phyloP scores from a whole-genome alignment of 2,113 vertebrate species.

The Apistogramma diplotaenia region DNA sequence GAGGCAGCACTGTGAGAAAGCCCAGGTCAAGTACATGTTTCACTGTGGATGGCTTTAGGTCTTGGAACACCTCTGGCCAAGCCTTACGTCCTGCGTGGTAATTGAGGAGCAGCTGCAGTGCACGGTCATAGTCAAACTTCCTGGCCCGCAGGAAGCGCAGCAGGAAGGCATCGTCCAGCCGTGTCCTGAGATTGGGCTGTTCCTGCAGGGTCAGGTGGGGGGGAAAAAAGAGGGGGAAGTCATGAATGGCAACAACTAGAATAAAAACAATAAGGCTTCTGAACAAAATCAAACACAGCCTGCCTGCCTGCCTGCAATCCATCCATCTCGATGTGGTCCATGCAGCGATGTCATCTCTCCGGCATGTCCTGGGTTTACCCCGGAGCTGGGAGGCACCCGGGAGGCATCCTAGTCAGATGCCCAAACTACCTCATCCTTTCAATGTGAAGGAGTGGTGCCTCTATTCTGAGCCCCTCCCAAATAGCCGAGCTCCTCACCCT shows the following conservation, averaged over 20 bases:
- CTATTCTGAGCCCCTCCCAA: no score
- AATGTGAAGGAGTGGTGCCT: no score
- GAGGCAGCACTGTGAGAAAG: conserved; percentile 92
- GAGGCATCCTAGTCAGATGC: neutral
- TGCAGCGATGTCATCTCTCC: neutral
- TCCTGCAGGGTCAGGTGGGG: conserved; percentile 80
- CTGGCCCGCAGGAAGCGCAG: conserved; percentile 94
- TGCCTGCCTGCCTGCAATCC: neutral
- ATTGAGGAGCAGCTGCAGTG: conserved; percentile 92
- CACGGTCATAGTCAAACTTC: conserved; percentile 97
- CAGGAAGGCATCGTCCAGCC: conserved; percentile 91
- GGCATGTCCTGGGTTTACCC: neutral
- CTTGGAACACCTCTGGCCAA: conserved; percentile 94
- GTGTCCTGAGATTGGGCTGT: conserved; percentile 86
- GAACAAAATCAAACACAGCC: neutral
- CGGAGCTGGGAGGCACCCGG: no score
- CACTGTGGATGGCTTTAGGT: conserved; percentile 88
- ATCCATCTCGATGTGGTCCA: neutral
- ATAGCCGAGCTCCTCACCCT: neutral
- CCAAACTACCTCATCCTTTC: neutral
- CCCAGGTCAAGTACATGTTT: conserved; percentile 90
- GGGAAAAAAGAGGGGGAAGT: neutral
- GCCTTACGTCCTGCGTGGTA: conserved; percentile 89
- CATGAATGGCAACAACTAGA: neutral
- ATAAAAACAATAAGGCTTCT: neutral